Conservation (phyloP, 1,140 invertebrate species). For the Trichonephila clavata region DNA sequence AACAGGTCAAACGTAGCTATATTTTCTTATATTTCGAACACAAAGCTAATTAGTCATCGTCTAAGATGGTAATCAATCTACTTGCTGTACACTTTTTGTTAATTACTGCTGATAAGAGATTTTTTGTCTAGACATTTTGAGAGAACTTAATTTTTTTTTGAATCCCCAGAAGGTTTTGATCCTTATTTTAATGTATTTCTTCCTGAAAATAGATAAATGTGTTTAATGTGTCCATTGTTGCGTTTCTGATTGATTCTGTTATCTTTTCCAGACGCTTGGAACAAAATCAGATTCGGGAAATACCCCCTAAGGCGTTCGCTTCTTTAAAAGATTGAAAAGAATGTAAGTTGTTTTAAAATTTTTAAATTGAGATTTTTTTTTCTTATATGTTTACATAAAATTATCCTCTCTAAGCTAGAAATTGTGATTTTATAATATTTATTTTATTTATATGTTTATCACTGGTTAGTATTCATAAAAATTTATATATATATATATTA, state of each 20-base stretch:
- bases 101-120: not conserved
- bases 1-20: too few species aligned
- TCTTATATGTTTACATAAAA: not conserved
- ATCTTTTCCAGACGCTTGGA: conserved; percentile 91
- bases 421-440: too few species aligned
- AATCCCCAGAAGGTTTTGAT: not conserved
- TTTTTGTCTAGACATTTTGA: not conserved
- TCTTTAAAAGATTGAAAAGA: conserved; percentile 92
- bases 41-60: too few species aligned
- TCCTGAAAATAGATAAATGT: not conserved
- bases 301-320: conserved; percentile 93
- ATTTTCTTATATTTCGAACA: too few species aligned
- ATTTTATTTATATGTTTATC: too few species aligned
- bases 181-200: not conserved
- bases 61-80: too few species aligned
- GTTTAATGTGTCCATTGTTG: not conserved
- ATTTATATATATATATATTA: too few species aligned
- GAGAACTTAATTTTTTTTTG: not conserved
- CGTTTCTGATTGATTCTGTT: not conserved
- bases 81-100: too few species aligned
- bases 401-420: too few species aligned
- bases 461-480: too few species aligned
- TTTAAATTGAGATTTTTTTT: not conserved
- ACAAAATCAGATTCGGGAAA: conserved; percentile 97
- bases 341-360: conserved; percentile 87